Conservation (phyloP, 2,113 vertebrate species). For the Aleadryas rufinucha region DNA sequence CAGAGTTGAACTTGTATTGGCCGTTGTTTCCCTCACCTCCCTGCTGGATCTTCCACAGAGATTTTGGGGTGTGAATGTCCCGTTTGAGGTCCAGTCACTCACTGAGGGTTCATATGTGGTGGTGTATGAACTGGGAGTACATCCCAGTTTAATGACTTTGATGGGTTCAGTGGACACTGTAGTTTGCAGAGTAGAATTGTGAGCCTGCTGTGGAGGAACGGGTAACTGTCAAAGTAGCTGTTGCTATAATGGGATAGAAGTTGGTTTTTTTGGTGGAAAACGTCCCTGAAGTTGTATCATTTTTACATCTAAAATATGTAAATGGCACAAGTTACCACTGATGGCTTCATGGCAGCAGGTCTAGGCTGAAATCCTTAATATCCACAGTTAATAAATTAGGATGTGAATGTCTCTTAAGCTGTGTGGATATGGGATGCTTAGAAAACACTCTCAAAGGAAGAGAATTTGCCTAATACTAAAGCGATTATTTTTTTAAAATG, state of each 20-base stretch:
- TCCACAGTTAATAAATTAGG: not conserved
- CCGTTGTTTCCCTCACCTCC: not conserved
- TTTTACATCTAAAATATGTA: not conserved
- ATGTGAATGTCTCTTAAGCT: not conserved
- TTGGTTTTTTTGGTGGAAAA: not conserved
- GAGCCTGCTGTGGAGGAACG: not conserved
- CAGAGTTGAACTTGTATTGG: not conserved
- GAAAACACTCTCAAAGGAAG: not conserved
- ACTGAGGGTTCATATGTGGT: fast-evolving
- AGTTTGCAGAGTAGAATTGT: not conserved
- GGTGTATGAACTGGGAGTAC: not conserved
- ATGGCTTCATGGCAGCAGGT: not conserved
- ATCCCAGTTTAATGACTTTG: not conserved
- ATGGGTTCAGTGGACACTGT: not conserved
- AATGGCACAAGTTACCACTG: not conserved
- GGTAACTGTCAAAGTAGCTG: not conserved
- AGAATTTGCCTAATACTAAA: not conserved
- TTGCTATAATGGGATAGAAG: not conserved
- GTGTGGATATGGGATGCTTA: not conserved
- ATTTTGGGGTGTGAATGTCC: not conserved
- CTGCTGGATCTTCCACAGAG: not conserved
- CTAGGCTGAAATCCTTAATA: not conserved
- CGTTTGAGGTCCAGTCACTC: not conserved
- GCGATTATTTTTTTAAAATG: not conserved
- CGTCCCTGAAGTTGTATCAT: not conserved